Evolutionary conservation across 2,888 invertebrate genomes (phyloP).

Genomic region (Clusia tigrina): DNA sequence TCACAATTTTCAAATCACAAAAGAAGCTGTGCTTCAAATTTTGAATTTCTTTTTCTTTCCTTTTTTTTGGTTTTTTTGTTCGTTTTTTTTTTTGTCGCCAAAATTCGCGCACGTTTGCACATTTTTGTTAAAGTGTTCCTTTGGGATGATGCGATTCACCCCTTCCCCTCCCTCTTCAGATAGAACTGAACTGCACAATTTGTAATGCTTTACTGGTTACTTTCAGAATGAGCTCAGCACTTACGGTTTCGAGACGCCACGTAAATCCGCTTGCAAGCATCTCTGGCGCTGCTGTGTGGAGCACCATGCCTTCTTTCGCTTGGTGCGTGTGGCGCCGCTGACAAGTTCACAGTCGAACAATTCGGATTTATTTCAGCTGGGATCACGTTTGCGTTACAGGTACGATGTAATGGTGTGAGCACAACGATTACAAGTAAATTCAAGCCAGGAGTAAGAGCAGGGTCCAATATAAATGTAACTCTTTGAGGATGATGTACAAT

Average conservation of each 20-base stretch:
- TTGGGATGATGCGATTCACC: background rate
- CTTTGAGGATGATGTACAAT: no score
- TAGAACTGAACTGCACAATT: background rate
- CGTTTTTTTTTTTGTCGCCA: slow-evolving; percentile 2
- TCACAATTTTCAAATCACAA: no score
- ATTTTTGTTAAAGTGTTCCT: background rate
- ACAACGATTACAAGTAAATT: no score
- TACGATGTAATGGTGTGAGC: slow-evolving; percentile 53
- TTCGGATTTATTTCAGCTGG: slow-evolving; percentile 79
- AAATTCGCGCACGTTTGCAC: slow-evolving; percentile 1
- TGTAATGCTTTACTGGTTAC: slow-evolving; percentile 37
- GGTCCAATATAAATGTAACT: no score
- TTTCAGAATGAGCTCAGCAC: slow-evolving; percentile 89
- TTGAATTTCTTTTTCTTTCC: background rate
- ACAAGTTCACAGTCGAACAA: slow-evolving; percentile 68
- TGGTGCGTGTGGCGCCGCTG: slow-evolving; percentile 80
- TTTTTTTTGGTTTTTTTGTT: slow-evolving; percentile 26
- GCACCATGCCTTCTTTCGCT: slow-evolving; percentile 91
- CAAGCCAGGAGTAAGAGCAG: no score
- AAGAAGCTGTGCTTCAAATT: no score
- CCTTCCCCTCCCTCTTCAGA: background rate
- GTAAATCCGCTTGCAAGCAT: slow-evolving; percentile 91
- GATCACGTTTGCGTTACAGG: slow-evolving; percentile 83
- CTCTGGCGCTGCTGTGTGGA: slow-evolving; percentile 96
- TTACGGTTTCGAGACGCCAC: slow-evolving; percentile 94